Evolutionary conservation across 2,113 vertebrate species (phyloP), one percentile per base, ranked within the genome.

Genomic region (Petroica traversi): DNA sequence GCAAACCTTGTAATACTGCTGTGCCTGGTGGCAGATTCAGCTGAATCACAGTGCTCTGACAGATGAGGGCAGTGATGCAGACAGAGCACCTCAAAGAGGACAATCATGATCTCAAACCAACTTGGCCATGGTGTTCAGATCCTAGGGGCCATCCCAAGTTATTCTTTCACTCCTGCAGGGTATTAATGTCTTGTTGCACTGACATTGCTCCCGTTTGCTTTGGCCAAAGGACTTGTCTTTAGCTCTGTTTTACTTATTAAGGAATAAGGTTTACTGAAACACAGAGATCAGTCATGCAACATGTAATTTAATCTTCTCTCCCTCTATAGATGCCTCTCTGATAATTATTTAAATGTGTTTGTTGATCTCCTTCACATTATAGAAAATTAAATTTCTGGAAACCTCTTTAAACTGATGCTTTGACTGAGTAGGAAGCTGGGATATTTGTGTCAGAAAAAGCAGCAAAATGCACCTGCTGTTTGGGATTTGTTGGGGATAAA

Each of bases 121-220:
- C 33, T 46, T 48, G 38, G 29, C 33, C 8, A 3, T 0, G 0
- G 40, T 33, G 7, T 74, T 63, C 24, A 12, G 12, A 20, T 49
- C 33, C 28, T 48, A 2, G 20, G 38, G 25, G 41, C 16, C 19
- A 66, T 41, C 19, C 19, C 45, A 67, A 36, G 9, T 51, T 88
- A n/a, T 6, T 7, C 8, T 31, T 36, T 67, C 19, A 7, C 8
- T 92, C 43, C 19, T 71, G 16, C 16, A 46, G 19, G 8, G 9
- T 43, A 29, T 31, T 31, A 22, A 8, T 55, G 31, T 61, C 28
- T 59, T 23, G 5, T 36, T 24, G 15, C 20, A 14, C 10, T 68
- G 36, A 19, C 18, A 16, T 17, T 6, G 23, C 36, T 71, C 17
- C 26, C 7, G 29, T 75, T n/a, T 59, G 31, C 24, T 77, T 64